phyloP scores from a whole-genome alignment of 2,113 vertebrate species.

The Sula dactylatra region DNA sequence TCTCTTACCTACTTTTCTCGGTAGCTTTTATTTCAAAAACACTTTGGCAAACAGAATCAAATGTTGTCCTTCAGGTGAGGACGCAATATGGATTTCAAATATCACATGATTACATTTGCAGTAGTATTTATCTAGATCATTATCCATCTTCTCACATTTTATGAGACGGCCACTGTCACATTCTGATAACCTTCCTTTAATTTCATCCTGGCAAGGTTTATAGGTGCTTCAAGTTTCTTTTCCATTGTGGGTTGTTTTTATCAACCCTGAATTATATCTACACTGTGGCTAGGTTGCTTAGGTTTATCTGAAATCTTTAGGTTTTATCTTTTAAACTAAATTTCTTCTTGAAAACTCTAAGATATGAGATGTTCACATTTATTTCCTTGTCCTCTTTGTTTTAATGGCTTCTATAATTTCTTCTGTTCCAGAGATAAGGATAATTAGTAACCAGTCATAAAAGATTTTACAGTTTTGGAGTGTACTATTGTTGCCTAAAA shows the following conservation, averaged over 20 bases:
- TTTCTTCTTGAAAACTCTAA: neutral
- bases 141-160: neutral
- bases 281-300: neutral
- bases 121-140: neutral
- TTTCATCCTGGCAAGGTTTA: neutral
- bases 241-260: neutral
- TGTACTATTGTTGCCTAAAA: neutral
- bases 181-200: neutral
- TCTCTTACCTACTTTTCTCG: neutral
- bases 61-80: neutral
- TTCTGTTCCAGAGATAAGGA: neutral
- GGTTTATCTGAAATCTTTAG: neutral
- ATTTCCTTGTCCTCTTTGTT: neutral
- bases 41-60: neutral
- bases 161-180: neutral
- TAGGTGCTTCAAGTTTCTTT: neutral
- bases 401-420: neutral
- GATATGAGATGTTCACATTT: neutral
- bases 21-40: neutral
- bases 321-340: neutral
- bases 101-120: neutral
- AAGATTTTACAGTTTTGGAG: neutral
- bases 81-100: neutral
- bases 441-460: conserved; percentile 22
- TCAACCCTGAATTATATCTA: neutral